These are phyloP conservation scores for Phyllostomus discolor DNA, from an alignment of 2,113 vertebrate genomes.

Conservation along the genomic window DNA sequence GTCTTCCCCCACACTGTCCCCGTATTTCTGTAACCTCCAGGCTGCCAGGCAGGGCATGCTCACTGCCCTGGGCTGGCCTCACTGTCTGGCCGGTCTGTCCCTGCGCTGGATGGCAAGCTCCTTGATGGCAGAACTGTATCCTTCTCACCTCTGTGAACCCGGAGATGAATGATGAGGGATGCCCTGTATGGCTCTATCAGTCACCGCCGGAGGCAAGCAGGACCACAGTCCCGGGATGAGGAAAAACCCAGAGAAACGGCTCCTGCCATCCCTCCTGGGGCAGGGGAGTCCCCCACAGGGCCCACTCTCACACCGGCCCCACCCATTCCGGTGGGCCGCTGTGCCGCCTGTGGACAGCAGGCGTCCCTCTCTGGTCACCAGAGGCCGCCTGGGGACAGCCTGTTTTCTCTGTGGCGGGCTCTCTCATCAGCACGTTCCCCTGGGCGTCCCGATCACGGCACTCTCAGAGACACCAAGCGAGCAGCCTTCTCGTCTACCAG, in stretches of 20 bases:
- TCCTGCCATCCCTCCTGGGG: rapidly evolving
- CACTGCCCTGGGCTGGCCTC: rapidly evolving
- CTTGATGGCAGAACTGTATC: not conserved
- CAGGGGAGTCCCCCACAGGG: not conserved
- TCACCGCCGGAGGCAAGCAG: not conserved
- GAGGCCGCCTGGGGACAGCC: no score
- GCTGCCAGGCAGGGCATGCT: rapidly evolving
- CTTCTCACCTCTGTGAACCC: not conserved
- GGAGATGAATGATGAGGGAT: not conserved
- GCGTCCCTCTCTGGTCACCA: not conserved
- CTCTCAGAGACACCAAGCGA: not conserved
- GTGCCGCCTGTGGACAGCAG: rapidly evolving
- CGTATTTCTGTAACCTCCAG: rapidly evolving
- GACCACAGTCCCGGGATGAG: not conserved
- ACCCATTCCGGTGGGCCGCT: not conserved
- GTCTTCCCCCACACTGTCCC: no score
- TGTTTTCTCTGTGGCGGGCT: no score
- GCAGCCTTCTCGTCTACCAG: not conserved
- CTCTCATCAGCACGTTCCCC: not conserved
- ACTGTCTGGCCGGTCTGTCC: no score
- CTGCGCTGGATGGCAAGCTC: not conserved
- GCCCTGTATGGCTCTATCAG: rapidly evolving
- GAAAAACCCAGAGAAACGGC: not conserved
- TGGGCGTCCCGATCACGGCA: not conserved
- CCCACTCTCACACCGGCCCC: not conserved